phyloP scores from a whole-genome alignment of 2,113 vertebrate species.

The Herpailurus yagouaroundi region DNA sequence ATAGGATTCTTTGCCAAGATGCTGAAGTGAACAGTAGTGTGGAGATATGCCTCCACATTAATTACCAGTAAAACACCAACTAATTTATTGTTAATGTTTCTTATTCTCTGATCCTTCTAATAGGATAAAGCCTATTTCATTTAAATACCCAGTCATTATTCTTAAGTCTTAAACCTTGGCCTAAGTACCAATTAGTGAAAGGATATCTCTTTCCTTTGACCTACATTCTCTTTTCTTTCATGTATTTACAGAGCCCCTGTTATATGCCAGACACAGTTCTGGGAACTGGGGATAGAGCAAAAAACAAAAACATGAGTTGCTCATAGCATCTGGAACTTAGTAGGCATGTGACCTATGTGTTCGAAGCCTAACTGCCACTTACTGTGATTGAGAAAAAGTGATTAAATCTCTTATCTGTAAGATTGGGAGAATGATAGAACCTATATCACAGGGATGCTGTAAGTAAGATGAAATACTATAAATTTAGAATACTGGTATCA shows the following conservation, averaged over 20 bases:
- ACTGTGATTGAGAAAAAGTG: neutral
- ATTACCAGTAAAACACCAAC: constrained; percentile 24
- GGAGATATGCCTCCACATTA: neutral
- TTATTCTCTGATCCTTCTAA: constrained; percentile 22
- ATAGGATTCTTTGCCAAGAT: constrained; percentile 8
- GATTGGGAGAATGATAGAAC: neutral
- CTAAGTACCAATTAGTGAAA: neutral
- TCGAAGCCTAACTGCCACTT: neutral
- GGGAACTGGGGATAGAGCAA: neutral
- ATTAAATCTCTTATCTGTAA: constrained; percentile 22
- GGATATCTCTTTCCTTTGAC: neutral
- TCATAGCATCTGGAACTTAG: neutral
- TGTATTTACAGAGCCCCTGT: neutral
- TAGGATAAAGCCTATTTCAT: neutral
- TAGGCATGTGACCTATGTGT: neutral
- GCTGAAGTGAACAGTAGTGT: neutral
- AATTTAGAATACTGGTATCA: neutral
- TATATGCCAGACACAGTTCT: neutral
- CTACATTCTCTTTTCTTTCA: neutral
- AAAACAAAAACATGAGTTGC: neutral
- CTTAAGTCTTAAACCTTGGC: constrained; percentile 27
- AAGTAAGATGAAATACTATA: neutral
- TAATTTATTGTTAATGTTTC: constrained; percentile 36
- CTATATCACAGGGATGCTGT: neutral
- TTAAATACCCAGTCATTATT: constrained; percentile 8